A percentile compares a stretch with the other conserved stretches of the same genome.
These are phyloP conservation scores for Neotragus moschatus DNA, from an alignment of 2,113 vertebrate species.

Conservation along the genomic window DNA sequence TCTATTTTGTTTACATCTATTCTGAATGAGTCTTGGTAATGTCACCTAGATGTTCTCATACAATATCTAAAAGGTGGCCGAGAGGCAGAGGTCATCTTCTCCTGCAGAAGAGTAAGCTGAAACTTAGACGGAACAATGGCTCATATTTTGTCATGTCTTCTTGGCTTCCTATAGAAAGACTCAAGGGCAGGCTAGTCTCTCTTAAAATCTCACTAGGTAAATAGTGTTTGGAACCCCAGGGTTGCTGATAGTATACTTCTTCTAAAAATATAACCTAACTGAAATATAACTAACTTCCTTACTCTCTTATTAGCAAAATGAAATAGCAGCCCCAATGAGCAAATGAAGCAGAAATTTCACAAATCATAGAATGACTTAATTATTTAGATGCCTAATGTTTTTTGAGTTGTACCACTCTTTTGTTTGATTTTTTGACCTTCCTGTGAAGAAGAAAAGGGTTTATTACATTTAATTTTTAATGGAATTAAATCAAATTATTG, in stretches of 20 bases:
- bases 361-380: background rate
- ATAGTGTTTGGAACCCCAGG: background rate
- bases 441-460: background rate
- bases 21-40: background rate
- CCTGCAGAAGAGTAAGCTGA: background rate
- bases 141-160: background rate
- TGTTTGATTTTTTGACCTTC: background rate
- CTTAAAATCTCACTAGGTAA: background rate
- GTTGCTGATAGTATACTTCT: background rate
- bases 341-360: background rate
- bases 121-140: background rate
- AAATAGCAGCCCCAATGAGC: background rate
- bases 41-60: background rate
- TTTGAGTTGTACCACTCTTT: background rate
- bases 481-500: background rate
- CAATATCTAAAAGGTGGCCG: background rate
- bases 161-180: background rate
- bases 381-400: background rate
- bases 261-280: background rate
- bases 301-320: background rate
- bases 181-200: background rate
- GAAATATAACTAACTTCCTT: background rate
- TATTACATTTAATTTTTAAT: slow-evolving; percentile 30
- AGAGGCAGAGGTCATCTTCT: background rate
- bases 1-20: background rate